phyloP scores from a whole-genome alignment of 1,140 invertebrate species.

The Papilio machaon region DNA sequence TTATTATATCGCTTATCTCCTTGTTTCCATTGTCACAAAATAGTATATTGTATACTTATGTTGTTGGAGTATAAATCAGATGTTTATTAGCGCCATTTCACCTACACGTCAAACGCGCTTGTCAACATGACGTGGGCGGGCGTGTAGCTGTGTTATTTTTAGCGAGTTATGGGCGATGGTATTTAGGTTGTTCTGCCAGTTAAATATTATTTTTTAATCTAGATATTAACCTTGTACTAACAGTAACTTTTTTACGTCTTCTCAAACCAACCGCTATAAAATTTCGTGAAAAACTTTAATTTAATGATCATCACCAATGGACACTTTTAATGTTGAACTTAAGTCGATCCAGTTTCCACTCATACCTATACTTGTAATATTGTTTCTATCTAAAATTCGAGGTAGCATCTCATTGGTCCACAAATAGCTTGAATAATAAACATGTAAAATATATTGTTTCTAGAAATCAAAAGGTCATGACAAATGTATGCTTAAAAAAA shows the following conservation, averaged over 20 bases:
- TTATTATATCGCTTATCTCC: neutral
- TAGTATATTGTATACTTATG: neutral
- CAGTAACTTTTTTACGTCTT: no score
- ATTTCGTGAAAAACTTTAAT: no score
- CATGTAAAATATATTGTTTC: slow-evolving; percentile 23
- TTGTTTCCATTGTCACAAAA: slow-evolving; percentile 10
- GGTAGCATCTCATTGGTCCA: neutral
- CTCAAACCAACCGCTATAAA: no score
- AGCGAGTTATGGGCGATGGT: slow-evolving; percentile 9
- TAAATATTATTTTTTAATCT: neutral
- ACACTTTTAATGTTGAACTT: neutral
- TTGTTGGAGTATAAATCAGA: slow-evolving; percentile 29
- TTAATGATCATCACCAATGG: neutral
- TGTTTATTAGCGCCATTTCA: slow-evolving; percentile 37
- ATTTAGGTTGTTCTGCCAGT: slow-evolving; percentile 14
- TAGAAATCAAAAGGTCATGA: slow-evolving; percentile 47
- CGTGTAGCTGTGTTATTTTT: slow-evolving; percentile 27
- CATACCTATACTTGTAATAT: neutral
- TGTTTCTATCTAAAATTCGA: neutral
- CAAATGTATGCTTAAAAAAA: slow-evolving; percentile 55
- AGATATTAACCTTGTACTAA: neutral
- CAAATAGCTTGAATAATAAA: slow-evolving; percentile 12
- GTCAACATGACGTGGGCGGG: slow-evolving; percentile 37
- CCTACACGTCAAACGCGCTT: slow-evolving; percentile 31
- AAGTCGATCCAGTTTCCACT: no score